Evolutionary conservation across 2,888 invertebrate species (phyloP), one percentile per base, ranked within the genome.

Genomic region (Pyralis farinalis): DNA sequence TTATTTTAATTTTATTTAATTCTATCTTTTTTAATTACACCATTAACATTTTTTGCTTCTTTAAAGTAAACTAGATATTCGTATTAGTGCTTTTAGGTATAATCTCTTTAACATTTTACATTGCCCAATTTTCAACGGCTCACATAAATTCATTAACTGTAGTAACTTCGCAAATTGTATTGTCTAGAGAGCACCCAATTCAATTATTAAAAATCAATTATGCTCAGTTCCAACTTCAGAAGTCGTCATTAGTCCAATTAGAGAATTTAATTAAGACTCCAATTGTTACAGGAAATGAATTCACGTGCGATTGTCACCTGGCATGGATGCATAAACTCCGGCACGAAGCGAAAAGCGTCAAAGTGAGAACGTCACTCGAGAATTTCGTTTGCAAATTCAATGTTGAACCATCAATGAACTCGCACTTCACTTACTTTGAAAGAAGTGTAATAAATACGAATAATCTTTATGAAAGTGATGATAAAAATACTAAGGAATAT

Each of bases 281-380:
- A 25, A 25, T 85, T 81, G 78, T 91, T 91, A 39, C 93, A 96
- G 96, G 94, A 63, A 96, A 96, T 85, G 93, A 92, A 63, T 93
- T 96, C 79, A 90, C 93, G 69, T 96, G 96, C 85, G 95, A 96
- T 84, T 96, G 96, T 72, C 94, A 95, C 57, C 90, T 96, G 63
- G 91, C 92, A 44, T 96, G 96, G 96, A 92, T 96, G 87, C 94
- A 94, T 85, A 91, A 91, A 51, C 89, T 96, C 52, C 91, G 92
- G 49, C 93, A 94, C 77, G 94, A 94, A 68, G 95, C 96, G 51
- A 92, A 92, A 73, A 94, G 93, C 78, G 86, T 90, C 47, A 91
- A 92, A 77, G 91, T 95, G 55, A 91, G 92, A 58, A 92, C 92
- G 56, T 91, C 93, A 43, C 89, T 96, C 47, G 94, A 95, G 71